Conservation (phyloP, 2,888 invertebrate species). For the Agelastica alni region DNA sequence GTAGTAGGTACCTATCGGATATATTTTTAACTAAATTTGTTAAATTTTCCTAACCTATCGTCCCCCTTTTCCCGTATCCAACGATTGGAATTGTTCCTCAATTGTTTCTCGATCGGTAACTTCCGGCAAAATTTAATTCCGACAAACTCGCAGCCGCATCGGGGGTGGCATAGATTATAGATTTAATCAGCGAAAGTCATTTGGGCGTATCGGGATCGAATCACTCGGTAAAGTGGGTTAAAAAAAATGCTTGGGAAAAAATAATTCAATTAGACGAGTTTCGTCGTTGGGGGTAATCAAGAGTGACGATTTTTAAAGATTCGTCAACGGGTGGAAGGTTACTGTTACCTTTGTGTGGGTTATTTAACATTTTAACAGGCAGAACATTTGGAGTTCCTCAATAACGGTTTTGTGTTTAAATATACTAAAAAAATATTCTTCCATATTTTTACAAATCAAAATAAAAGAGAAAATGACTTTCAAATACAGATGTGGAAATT, state of each 20-base stretch:
- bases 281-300: constrained; percentile 16
- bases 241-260: constrained; percentile 31
- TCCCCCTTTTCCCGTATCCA: neutral
- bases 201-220: constrained; percentile 39
- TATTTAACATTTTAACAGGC: no score
- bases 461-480: no score
- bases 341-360: no score
- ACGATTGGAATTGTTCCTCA: constrained; percentile 20
- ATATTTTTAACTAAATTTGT: no score
- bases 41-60: no score
- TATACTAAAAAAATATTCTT: no score
- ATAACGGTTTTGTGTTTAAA: no score
- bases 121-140: constrained; percentile 31
- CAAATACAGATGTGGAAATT: no score
- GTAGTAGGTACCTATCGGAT: no score
- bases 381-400: no score
- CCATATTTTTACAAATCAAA: no score
- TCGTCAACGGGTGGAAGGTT: neutral
- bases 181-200: constrained; percentile 43
- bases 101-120: constrained; percentile 30
- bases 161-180: constrained; percentile 41
- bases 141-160: constrained; percentile 19
- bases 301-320: constrained; percentile 17
- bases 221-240: constrained; percentile 27
- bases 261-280: constrained; percentile 34